phyloP scores from a whole-genome alignment of 2,797 vertebrate species.

The Lacerta viridis region DNA sequence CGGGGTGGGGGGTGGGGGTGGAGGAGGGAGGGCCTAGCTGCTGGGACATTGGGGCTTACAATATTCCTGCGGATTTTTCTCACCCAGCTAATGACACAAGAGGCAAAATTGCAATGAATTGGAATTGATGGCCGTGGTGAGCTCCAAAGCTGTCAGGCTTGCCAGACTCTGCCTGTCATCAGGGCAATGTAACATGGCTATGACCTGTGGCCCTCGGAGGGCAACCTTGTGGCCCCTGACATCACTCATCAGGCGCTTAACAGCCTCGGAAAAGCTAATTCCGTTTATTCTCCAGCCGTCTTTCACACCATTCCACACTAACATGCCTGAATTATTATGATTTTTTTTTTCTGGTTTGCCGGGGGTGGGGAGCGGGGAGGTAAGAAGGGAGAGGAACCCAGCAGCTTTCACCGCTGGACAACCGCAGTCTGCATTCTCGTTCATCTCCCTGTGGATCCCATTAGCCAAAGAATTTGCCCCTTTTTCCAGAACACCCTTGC shows the following conservation, averaged over 20 bases:
- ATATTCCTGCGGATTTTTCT: neutral
- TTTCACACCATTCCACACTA: neutral
- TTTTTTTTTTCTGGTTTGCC: no score
- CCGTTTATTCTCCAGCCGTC: neutral
- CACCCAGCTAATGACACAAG: neutral
- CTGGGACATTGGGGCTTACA: accelerated
- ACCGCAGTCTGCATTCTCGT: no score
- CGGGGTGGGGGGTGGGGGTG: no score
- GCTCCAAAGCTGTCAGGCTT: neutral
- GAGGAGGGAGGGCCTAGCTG: neutral
- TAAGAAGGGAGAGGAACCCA: no score
- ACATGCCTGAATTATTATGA: no score
- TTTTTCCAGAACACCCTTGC: no score
- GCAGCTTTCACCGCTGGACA: no score
- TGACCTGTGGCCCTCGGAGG: accelerated
- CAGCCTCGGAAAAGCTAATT: neutral
- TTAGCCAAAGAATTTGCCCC: no score
- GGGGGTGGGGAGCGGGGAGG: no score
- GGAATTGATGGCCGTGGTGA: neutral
- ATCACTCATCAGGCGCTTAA: neutral
- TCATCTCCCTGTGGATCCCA: no score
- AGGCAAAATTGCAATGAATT: conserved; percentile 33
- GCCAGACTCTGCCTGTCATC: neutral
- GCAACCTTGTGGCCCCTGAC: neutral
- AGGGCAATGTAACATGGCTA: neutral